Base-by-base conservation (phyloP, 2,113 vertebrate species). In the Myocastor coypus region DNA sequence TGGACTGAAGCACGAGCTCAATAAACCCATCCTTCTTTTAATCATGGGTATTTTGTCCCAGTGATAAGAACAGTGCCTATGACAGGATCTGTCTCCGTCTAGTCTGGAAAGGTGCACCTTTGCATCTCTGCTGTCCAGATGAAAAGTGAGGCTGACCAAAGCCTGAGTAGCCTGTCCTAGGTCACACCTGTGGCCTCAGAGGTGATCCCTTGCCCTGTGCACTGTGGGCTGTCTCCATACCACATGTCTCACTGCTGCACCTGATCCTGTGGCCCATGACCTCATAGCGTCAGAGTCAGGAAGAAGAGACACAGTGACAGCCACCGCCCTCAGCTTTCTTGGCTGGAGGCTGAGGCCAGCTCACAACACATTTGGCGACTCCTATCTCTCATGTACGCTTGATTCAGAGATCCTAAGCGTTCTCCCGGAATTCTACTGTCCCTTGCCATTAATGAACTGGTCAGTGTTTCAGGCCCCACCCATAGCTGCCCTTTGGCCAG, bases 361-460 rank as follows among this genome's bases (percentile, higher is more conserved):
- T 40, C 19, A 0, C 37, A 80, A 4, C 34, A n/a, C 32, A 32
- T 55, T 90, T 52, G 83, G 42, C 17, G 57, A 42, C n/a, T 9
- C 52, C 73, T 55, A 46, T 42, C 69, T 91, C 55, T 96, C 82
- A 96, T 96, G 28, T 3, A 68, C 78, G 69, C 91, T 94, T 87
- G 20, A 37, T 19, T n/a, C 30, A 42, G 89, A 91, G 78, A 52
- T 91, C 22, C 37, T 69, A 69, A 42, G 73, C n/a, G 75, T 20
- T 94, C 68, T 96, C 94, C 57, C 75, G 75, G 24, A 37, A 64
- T 90, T 95, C 68, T 4, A 34, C 3, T 92, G 77, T 87, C 97
- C 90, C 97, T 98, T 46, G 92, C 68, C 16, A 88, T 97, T 97
- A 97, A 97, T 94, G 87, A 92, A 83, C 1, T 0, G 59, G 81